phyloP scores from a whole-genome alignment of 2,888 invertebrate species.

The Xylocampa areola region DNA sequence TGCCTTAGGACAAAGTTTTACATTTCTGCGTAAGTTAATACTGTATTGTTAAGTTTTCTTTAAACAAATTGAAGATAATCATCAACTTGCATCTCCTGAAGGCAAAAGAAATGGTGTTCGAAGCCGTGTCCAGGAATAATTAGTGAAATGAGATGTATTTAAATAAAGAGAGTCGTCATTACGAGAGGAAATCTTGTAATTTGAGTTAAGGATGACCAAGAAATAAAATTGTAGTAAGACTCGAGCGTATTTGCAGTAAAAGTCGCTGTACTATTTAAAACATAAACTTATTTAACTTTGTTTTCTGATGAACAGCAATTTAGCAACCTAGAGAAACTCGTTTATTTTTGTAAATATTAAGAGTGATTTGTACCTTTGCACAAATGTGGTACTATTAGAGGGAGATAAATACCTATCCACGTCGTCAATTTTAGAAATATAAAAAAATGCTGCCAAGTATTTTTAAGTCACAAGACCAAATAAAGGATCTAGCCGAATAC shows the following conservation, averaged over 20 bases:
- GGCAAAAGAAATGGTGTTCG: slow-evolving; percentile 43
- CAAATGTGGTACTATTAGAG: no score
- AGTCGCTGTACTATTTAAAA: no score
- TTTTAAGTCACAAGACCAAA: no score
- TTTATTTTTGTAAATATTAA: no score
- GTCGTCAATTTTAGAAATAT: no score
- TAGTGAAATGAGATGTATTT: slow-evolving; percentile 28
- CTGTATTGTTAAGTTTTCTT: slow-evolving; percentile 52
- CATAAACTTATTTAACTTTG: no score
- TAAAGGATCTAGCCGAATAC: no score
- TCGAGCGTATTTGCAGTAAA: background rate
- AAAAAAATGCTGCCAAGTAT: no score
- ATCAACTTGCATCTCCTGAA: slow-evolving; percentile 29
- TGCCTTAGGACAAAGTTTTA: slow-evolving; percentile 39
- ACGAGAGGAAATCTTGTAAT: slow-evolving; percentile 19
- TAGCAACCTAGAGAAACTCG: no score
- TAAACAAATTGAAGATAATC: slow-evolving; percentile 53
- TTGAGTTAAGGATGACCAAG: background rate
- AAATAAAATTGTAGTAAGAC: background rate
- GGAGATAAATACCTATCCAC: no score
- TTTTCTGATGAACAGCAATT: no score
- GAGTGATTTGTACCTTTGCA: no score
- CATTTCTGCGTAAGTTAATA: slow-evolving; percentile 46
- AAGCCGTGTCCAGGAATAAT: slow-evolving; percentile 37
- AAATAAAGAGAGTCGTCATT: slow-evolving; percentile 35